These are phyloP conservation scores for Turdus rufiventris DNA, from an alignment of 2,113 vertebrate genomes.

Conservation along the genomic window DNA sequence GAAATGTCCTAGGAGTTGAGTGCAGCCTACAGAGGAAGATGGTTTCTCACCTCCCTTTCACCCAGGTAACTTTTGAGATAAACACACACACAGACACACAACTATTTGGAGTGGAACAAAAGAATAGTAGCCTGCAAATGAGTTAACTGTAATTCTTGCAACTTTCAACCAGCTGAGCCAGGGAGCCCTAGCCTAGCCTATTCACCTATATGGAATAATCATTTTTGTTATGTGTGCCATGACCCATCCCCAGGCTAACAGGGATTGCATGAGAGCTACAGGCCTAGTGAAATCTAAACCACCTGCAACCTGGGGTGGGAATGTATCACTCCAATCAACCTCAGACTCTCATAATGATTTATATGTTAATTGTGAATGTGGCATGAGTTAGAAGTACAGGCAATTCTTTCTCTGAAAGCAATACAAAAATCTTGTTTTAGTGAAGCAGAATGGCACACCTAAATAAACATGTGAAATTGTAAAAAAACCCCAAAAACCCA, in stretches of 20 bases:
- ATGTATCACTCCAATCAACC: background rate
- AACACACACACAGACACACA: background rate
- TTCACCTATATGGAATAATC: background rate
- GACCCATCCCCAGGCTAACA: background rate
- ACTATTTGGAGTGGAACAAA: background rate
- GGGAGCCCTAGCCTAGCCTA: background rate
- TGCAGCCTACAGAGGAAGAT: background rate
- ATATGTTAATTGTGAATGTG: background rate
- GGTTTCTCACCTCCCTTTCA: background rate
- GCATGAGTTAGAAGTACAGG: background rate
- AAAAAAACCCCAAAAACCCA: background rate
- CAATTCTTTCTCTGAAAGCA: background rate
- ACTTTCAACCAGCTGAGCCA: background rate
- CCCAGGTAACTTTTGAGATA: background rate
- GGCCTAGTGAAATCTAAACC: background rate
- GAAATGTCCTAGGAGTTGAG: background rate
- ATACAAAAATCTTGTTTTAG: background rate
- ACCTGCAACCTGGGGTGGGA: background rate
- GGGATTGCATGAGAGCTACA: background rate
- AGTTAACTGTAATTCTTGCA: background rate
- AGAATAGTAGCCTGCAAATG: background rate
- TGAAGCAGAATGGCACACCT: background rate
- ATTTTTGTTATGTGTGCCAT: background rate
- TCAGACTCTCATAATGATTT: background rate
- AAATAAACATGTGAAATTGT: background rate